Evolutionary conservation across 2,888 invertebrate species (phyloP), one percentile per base, ranked within the genome.

Genomic region (Drosophila maculinotata): DNA sequence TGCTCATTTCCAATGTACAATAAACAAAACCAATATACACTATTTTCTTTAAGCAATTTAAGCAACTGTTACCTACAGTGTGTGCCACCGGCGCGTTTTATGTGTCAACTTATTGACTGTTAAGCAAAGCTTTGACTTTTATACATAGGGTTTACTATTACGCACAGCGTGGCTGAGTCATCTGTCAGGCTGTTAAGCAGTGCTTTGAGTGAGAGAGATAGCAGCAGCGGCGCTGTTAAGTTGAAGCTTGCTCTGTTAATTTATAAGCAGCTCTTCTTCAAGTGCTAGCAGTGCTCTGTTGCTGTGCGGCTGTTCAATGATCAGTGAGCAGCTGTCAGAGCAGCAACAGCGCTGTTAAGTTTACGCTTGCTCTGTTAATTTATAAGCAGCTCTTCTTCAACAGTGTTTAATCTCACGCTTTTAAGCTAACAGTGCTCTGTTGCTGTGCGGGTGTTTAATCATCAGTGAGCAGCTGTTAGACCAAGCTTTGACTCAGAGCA

Each of bases 41-140:
- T 20, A 20, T 20, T n/a, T n/a, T n/a, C n/a, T n/a, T n/a, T n/a
- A n/a, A n/a, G 20, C 20, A 20, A 20, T 20, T 2, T 4, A 28
- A 23, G 3, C 14, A 15, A 17, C 15, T 9, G 28, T 28, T 59
- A 79, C 82, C 77, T 57, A 82, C 82, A 71, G 25, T 54, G n/a
- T 49, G 3, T 10, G 12, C 30, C 7, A 1, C n/a, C 4, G 14
- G 14, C 10, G 47, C 33, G 30, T 25, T 17, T 15, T 23, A 23
- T 36, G 31, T 17, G 42, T 41, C 2, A 25, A 83, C 63, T 80
- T 44, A 78, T 12, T 38, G 31, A 30, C 42, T 52, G 15, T 45
- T 52, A 64, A 54, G 17, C 28, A 17, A 23, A 23, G 52, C 69
- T 47, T 48, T 23, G 10, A 14, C 10, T 64, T 79, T 51, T 70